Evolutionary conservation across 2,888 invertebrate species (phyloP).

Genomic region (Anarsia innoxiella): DNA sequence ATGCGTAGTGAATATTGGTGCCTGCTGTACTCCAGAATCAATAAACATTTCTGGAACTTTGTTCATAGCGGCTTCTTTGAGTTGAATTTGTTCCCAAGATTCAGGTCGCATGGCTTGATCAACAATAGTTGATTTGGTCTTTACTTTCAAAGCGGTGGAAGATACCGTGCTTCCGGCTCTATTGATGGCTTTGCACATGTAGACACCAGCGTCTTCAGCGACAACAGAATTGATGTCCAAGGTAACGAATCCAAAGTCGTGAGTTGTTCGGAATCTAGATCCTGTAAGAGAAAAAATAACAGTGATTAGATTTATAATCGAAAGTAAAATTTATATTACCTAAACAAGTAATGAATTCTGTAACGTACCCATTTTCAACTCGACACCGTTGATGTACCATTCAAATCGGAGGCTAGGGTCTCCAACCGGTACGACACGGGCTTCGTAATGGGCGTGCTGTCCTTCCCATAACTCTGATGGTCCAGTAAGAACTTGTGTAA

Average conservation of each 20-base stretch:
- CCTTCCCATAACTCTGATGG: conserved; percentile 95
- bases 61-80: conserved; percentile 94
- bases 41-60: conserved; percentile 91
- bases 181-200: conserved; percentile 96
- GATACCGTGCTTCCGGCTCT: conserved; percentile 96
- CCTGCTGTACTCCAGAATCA: conserved; percentile 89
- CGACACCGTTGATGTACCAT: conserved; percentile 97
- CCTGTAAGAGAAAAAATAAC: conserved; percentile 50
- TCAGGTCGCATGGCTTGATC: conserved; percentile 92
- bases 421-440: conserved; percentile 93
- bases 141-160: conserved; percentile 91
- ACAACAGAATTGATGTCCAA: conserved; percentile 92
- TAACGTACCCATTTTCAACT: conserved; percentile 89
- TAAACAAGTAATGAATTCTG: not conserved
- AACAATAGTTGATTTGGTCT: conserved; percentile 85
- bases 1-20: conserved; percentile 97
- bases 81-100: conserved; percentile 92
- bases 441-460: conserved; percentile 92
- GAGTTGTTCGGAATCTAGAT: conserved; percentile 91
- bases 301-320: not conserved
- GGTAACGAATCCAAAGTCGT: conserved; percentile 96
- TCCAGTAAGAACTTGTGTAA: conserved; percentile 90
- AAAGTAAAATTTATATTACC: not conserved
- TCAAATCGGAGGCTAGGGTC: conserved; percentile 94
- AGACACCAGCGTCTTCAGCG: conserved; percentile 92